These are phyloP conservation scores for Pseudonaja textilis DNA, from an alignment of 2,113 vertebrate species.

Conservation along the genomic window DNA sequence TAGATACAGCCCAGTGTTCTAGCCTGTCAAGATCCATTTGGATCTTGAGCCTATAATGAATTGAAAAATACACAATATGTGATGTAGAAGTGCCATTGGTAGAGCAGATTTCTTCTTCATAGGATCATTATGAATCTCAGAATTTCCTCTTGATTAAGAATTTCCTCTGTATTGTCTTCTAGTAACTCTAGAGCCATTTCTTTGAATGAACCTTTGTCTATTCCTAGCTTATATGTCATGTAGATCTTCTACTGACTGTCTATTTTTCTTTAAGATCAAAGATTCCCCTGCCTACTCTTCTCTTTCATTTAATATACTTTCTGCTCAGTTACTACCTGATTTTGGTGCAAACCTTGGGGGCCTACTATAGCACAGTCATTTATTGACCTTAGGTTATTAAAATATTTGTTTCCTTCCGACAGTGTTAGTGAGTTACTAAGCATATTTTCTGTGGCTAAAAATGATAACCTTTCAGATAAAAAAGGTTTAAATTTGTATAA, in stretches of 20 bases:
- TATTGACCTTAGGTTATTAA: not conserved
- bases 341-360: not conserved
- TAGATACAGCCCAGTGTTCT: too few relatives aligned
- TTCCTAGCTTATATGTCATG: not conserved
- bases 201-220: not conserved
- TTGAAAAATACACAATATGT: not conserved
- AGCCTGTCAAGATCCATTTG: too few relatives aligned
- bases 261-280: not conserved
- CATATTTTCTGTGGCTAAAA: not conserved
- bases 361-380: not conserved
- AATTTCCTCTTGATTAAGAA: not conserved
- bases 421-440: not conserved
- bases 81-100: not conserved
- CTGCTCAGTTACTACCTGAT: not conserved
- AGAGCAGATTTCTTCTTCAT: not conserved
- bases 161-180: not conserved
- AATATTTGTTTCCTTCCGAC: not conserved
- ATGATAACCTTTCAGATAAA: not conserved
- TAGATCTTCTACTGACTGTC: not conserved
- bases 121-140: not conserved
- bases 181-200: not conserved
- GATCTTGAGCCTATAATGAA: too few relatives aligned
- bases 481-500: not conserved
- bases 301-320: not conserved
- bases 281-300: not conserved